Conservation (phyloP, 2,888 invertebrate species). For the Gasteruption jaculator region DNA sequence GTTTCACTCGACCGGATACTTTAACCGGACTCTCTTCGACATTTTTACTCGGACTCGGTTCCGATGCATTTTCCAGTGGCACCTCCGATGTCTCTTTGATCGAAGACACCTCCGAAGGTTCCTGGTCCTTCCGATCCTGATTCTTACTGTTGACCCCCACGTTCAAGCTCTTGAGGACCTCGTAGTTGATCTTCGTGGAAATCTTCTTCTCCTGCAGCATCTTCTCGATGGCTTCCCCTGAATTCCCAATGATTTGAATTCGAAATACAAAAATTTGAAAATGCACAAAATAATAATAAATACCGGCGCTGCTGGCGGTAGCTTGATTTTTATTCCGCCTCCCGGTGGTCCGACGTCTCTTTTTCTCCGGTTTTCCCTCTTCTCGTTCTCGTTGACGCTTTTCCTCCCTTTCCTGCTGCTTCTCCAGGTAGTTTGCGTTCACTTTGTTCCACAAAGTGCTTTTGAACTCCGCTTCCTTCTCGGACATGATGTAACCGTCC, state of each 20-base stretch:
- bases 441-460: conserved; percentile 81
- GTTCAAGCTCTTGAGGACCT: conserved; percentile 82
- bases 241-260: conserved; percentile 1
- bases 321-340: conserved; percentile 62
- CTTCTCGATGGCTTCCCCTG: conserved; percentile 91
- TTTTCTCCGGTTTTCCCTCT: conserved; percentile 81
- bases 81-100: conserved; percentile 4
- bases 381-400: conserved; percentile 74
- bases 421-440: conserved; percentile 82
- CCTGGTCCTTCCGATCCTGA: conserved; percentile 21
- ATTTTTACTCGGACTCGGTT: too few relatives aligned
- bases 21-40: too few relatives aligned
- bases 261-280: conserved; percentile 7
- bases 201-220: conserved; percentile 94
- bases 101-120: conserved; percentile 7
- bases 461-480: conserved; percentile 77
- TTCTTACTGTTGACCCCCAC: conserved; percentile 28
- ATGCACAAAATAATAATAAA: conserved; percentile 15
- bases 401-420: conserved; percentile 84
- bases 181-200: conserved; percentile 96
- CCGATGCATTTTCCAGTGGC: too few relatives aligned
- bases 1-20: too few relatives aligned
- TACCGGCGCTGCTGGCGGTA: conserved; percentile 59
- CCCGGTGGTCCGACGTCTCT: conserved; percentile 65
- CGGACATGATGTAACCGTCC: conserved; percentile 77